phyloP scores from a whole-genome alignment of 2,797 vertebrate species.

The Forpus xanthops region DNA sequence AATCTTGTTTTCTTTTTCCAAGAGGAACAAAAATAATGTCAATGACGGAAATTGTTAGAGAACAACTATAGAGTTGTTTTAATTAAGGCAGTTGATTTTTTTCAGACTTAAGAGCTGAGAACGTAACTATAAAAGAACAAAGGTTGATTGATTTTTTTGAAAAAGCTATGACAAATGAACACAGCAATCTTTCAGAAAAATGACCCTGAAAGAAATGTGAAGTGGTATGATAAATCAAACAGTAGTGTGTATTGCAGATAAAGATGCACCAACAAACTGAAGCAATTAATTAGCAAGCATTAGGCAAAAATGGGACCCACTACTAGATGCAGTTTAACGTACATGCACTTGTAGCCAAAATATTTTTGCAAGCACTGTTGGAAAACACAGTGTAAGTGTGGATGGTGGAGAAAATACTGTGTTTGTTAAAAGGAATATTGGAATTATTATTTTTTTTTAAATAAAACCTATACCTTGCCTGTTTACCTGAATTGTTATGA shows the following conservation, averaged over 20 bases:
- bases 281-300: not conserved
- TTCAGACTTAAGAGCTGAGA: not conserved
- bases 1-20: not conserved
- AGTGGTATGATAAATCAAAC: not conserved
- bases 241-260: not conserved
- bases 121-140: not conserved
- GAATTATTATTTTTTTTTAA: not conserved
- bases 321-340: not conserved
- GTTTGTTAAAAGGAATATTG: not conserved
- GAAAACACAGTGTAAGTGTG: not conserved
- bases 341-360: not conserved
- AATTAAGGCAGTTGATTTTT: not conserved
- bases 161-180: not conserved
- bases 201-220: not conserved
- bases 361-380: not conserved
- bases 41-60: not conserved
- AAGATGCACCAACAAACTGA: not conserved
- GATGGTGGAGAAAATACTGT: not conserved
- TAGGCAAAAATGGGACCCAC: not conserved
- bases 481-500: not conserved
- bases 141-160: not conserved
- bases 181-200: not conserved
- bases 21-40: not conserved
- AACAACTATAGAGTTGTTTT: not conserved
- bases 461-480: not conserved